A percentile compares a stretch with the other conserved stretches of the same genome.
These are phyloP conservation scores for Cavia aperea DNA, from an alignment of 2,113 vertebrate species.

Conservation along the genomic window DNA sequence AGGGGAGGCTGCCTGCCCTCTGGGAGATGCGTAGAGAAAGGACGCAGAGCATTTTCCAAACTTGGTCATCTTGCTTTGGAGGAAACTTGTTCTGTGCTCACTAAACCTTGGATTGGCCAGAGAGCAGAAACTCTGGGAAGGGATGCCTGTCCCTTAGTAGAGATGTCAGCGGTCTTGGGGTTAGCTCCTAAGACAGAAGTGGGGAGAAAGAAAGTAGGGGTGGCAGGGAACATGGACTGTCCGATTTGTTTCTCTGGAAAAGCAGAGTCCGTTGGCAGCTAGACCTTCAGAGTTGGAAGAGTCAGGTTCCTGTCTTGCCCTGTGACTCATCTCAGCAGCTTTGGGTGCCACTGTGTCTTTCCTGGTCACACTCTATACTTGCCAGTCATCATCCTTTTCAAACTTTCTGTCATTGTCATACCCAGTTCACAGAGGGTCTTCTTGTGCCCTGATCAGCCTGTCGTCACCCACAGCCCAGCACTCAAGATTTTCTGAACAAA, in stretches of 20 bases:
- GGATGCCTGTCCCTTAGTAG: neutral
- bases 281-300: neutral
- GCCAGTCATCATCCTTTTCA: neutral
- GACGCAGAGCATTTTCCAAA: neutral
- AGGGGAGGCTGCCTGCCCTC: neutral
- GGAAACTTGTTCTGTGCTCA: too few relatives aligned
- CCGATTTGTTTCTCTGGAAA: neutral
- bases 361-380: neutral
- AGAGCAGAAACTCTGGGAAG: neutral
- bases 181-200: neutral
- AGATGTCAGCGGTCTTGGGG: accelerated
- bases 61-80: neutral
- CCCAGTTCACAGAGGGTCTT: neutral
- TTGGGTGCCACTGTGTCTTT: accelerated
- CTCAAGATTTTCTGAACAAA: neutral
- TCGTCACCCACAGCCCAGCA: neutral
- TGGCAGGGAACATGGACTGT: neutral
- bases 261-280: too few relatives aligned
- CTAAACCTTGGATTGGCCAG: neutral
- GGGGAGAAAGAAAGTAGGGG: neutral
- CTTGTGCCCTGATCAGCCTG: neutral
- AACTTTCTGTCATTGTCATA: accelerated
- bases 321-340: accelerated
- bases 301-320: neutral
- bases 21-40: neutral